phyloP scores from a whole-genome alignment of 1,140 invertebrate genomes.

The Rhyacophila brunnea region DNA sequence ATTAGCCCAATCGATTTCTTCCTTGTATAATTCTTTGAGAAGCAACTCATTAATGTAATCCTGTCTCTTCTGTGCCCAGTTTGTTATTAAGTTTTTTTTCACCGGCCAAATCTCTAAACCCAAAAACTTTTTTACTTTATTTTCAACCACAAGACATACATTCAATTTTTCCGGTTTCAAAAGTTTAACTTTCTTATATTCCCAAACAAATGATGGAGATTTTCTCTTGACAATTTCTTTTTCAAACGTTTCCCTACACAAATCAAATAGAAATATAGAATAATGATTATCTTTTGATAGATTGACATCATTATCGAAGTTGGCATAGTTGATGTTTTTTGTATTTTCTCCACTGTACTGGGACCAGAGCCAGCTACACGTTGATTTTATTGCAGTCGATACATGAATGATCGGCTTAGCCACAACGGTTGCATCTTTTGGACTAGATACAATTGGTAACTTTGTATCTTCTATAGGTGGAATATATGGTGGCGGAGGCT shows the following conservation, averaged over 20 bases:
- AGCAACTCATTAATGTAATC: conserved; percentile 26
- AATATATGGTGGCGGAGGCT: conserved; percentile 31
- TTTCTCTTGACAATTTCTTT: conserved; percentile 12
- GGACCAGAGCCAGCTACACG: conserved; percentile 8
- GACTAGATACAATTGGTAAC: neutral
- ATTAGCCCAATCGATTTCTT: conserved; percentile 28
- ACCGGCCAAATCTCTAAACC: conserved; percentile 3
- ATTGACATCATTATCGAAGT: conserved; percentile 1
- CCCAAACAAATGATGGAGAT: conserved; percentile 11
- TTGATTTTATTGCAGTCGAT: conserved; percentile 1
- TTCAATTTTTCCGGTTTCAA: conserved; percentile 5
- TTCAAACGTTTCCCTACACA: conserved; percentile 24
- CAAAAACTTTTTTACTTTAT: conserved; percentile 19
- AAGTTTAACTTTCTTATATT: conserved; percentile 14
- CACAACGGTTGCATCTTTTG: neutral
- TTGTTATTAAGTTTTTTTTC: conserved; percentile 22
- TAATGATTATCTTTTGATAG: conserved; percentile 7
- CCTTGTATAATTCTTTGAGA: conserved; percentile 28
- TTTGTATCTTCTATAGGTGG: conserved; percentile 25
- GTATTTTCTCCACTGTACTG: neutral
- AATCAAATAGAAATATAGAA: conserved; percentile 21
- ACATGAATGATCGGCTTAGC: neutral
- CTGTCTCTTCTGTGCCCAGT: conserved; percentile 24
- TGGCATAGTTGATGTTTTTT: neutral
- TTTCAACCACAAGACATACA: conserved; percentile 18